A percentile compares a stretch with the other conserved stretches of the same genome.
These are phyloP conservation scores for Cosmopolites sordidus DNA, from an alignment of 2,888 invertebrate species.

Conservation along the genomic window DNA sequence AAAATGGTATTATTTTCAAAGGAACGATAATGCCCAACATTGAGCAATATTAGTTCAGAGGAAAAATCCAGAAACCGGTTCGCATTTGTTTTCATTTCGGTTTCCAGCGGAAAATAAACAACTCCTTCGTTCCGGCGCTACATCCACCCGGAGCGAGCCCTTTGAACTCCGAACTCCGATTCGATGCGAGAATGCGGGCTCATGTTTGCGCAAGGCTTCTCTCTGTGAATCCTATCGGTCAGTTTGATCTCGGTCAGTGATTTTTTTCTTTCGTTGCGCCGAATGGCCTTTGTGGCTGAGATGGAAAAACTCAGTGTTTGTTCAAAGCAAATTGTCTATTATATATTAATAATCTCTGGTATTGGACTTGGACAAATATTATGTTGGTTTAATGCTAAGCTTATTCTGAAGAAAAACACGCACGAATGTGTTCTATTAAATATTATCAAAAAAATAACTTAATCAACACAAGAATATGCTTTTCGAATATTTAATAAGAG, in stretches of 20 bases:
- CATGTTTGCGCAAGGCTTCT: too few species aligned
- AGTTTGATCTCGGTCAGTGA: background rate
- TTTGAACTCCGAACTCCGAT: too few species aligned
- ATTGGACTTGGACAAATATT: background rate
- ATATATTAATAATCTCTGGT: background rate
- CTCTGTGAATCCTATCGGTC: slow-evolving; percentile 1
- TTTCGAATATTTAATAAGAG: too few species aligned
- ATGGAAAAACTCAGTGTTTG: slow-evolving; percentile 1
- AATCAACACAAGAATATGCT: too few species aligned
- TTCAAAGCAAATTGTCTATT: background rate
- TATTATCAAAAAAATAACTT: too few species aligned
- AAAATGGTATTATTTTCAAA: too few species aligned
- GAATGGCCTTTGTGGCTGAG: background rate
- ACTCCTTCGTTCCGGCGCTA: too few species aligned
- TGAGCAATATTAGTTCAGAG: background rate
- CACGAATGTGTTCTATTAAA: too few species aligned
- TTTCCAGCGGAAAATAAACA: background rate
- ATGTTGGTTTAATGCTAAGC: too few species aligned
- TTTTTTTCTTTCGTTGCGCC: background rate
- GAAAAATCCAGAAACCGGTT: slow-evolving; percentile 1
- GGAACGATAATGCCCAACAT: background rate
- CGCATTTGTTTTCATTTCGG: slow-evolving; percentile 1
- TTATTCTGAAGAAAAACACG: too few species aligned
- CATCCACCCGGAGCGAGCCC: too few species aligned
- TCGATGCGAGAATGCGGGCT: too few species aligned